Evolutionary conservation across 2,113 vertebrate species (phyloP).

Genomic region (Malaclemys terrapin): DNA sequence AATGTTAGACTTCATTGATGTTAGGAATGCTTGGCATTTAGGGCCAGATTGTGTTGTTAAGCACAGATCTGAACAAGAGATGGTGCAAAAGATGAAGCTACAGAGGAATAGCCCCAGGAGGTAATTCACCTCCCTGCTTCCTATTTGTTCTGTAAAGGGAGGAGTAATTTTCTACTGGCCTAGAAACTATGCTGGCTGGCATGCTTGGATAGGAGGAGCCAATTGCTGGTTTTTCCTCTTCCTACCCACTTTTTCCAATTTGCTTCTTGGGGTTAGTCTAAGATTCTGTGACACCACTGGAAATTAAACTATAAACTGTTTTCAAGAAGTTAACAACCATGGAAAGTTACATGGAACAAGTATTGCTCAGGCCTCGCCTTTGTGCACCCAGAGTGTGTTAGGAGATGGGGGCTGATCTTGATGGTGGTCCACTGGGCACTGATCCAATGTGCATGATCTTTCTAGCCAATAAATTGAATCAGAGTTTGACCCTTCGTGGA

Average conservation of each 20-base stretch:
- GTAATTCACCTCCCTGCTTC: not conserved
- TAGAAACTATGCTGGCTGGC: not conserved
- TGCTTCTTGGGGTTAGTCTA: not conserved
- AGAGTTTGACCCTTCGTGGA: not conserved
- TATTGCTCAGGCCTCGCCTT: not conserved
- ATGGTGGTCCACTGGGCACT: not conserved
- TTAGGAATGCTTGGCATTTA: rapidly evolving
- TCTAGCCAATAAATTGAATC: not conserved
- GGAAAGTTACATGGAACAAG: not conserved
- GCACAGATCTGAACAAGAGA: not conserved
- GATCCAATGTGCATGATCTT: not conserved
- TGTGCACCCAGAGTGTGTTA: not conserved
- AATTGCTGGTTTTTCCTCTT: not conserved
- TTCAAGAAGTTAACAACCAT: not conserved
- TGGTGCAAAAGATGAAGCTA: not conserved
- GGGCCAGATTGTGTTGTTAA: rapidly evolving
- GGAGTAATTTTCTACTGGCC: not conserved
- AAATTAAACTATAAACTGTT: too few relatives aligned
- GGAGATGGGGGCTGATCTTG: not conserved
- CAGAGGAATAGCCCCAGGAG: not conserved
- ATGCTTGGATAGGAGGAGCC: not conserved
- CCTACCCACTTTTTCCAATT: not conserved
- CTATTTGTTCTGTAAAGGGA: not conserved
- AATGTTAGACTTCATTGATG: rapidly evolving
- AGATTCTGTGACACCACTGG: not conserved